A percentile compares a stretch with the other conserved stretches of the same genome.
These are phyloP conservation scores for Drosophila burlai DNA, from an alignment of 1,140 invertebrate genomes.

Conservation along the genomic window DNA sequence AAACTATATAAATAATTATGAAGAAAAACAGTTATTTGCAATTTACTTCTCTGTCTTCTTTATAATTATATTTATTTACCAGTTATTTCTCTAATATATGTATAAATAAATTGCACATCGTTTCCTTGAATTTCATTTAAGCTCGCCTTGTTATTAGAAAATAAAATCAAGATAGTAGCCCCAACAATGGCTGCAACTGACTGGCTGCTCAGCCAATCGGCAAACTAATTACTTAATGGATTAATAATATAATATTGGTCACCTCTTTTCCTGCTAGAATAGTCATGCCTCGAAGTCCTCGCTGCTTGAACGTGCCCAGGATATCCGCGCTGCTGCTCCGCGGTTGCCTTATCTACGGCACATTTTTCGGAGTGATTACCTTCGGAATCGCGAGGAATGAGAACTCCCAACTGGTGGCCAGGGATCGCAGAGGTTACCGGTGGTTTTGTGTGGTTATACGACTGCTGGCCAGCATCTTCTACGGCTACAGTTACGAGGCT, in stretches of 20 bases:
- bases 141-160: slow-evolving; percentile 7
- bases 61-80: too few relatives aligned
- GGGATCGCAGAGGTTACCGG: slow-evolving; percentile 14
- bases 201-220: neutral
- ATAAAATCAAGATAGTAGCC: slow-evolving; percentile 17
- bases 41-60: too few relatives aligned
- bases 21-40: too few relatives aligned
- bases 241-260: neutral
- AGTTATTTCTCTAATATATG: too few relatives aligned
- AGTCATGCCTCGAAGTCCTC: slow-evolving; percentile 20
- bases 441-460: slow-evolving; percentile 36
- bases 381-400: slow-evolving; percentile 3
- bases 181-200: neutral
- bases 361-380: slow-evolving; percentile 12
- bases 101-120: too few relatives aligned
- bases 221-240: slow-evolving; percentile 41
- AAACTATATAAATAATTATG: too few relatives aligned
- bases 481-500: slow-evolving; percentile 1
- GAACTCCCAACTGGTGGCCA: slow-evolving; percentile 2
- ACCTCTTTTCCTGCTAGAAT: neutral
- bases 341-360: slow-evolving; percentile 10
- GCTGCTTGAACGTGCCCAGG: slow-evolving; percentile 20
- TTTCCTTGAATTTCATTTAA: too few relatives aligned
- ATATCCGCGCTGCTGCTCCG: slow-evolving; percentile 23
- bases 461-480: neutral